Evolutionary conservation across 1,140 invertebrate species (phyloP).

Genomic region (Bathynomus jamesi): DNA sequence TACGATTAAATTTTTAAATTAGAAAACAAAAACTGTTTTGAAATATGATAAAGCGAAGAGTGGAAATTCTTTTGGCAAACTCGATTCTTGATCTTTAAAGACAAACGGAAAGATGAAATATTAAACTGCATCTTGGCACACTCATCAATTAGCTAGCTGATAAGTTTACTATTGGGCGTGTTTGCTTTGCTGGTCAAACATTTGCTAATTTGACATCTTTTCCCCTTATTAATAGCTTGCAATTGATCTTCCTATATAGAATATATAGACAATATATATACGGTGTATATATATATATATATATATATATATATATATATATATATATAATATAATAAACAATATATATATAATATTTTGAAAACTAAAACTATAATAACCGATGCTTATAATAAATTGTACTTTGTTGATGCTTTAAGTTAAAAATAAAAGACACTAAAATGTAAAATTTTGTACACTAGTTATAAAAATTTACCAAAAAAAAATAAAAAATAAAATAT

Average conservation of each 20-base stretch:
- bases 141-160: neutral
- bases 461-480: no score
- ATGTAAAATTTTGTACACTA: no score
- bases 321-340: neutral
- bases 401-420: no score
- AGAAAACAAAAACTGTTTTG: no score
- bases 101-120: neutral
- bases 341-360: neutral
- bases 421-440: no score
- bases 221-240: neutral
- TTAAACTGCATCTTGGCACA: neutral
- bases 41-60: neutral
- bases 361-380: no score
- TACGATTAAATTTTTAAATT: neutral
- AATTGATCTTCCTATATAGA: neutral
- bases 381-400: no score
- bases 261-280: neutral
- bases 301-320: constrained; percentile 2
- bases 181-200: neutral
- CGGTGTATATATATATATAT: neutral
- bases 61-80: neutral
- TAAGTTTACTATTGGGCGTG: neutral
- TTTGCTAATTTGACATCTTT: neutral
- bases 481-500: no score
- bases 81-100: neutral